A percentile compares a stretch with the other conserved stretches of the same genome.
phyloP scores from a whole-genome alignment of 2,888 invertebrate genomes.

The Drosophila demipolita region DNA sequence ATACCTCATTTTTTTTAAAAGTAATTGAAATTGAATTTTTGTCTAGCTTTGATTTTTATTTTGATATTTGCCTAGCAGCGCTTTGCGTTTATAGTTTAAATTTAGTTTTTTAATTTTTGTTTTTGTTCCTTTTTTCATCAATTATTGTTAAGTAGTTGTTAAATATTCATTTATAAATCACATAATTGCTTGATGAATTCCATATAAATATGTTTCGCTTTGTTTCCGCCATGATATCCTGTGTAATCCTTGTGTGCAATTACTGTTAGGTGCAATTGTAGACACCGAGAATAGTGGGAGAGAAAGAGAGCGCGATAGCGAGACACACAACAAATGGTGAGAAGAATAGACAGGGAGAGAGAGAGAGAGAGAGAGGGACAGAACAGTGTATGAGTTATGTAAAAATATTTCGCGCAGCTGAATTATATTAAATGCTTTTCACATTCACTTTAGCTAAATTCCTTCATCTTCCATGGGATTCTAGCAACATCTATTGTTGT shows the following conservation, averaged over 20 bases:
- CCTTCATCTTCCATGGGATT: constrained; percentile 27
- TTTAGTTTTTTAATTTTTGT: constrained; percentile 38
- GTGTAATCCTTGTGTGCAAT: constrained; percentile 60
- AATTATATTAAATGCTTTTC: constrained; percentile 69
- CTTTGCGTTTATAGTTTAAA: constrained; percentile 58
- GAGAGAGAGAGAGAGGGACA: constrained; percentile 2
- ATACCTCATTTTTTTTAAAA: constrained; percentile 56
- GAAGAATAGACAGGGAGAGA: constrained; percentile 2
- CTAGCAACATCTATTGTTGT: constrained; percentile 17
- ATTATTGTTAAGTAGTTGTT: constrained; percentile 77
- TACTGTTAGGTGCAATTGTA: constrained; percentile 63
- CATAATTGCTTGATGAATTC: constrained; percentile 82
- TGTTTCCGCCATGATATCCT: constrained; percentile 31
- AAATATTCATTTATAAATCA: constrained; percentile 78
- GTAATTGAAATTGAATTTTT: constrained; percentile 76
- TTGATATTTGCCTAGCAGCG: constrained; percentile 65
- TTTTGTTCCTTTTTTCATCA: constrained; percentile 49
- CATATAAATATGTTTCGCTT: constrained; percentile 60
- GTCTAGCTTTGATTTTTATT: constrained; percentile 62
- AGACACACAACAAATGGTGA: constrained; percentile 23
- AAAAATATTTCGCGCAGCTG: constrained; percentile 57
- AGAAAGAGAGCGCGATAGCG: constrained; percentile 32
- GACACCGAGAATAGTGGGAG: constrained; percentile 57
- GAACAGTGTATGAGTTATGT: constrained; percentile 39
- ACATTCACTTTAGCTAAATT: constrained; percentile 49